Base-by-base conservation (phyloP, 2,797 vertebrate species). In the Aplochiton taeniatus region DNA sequence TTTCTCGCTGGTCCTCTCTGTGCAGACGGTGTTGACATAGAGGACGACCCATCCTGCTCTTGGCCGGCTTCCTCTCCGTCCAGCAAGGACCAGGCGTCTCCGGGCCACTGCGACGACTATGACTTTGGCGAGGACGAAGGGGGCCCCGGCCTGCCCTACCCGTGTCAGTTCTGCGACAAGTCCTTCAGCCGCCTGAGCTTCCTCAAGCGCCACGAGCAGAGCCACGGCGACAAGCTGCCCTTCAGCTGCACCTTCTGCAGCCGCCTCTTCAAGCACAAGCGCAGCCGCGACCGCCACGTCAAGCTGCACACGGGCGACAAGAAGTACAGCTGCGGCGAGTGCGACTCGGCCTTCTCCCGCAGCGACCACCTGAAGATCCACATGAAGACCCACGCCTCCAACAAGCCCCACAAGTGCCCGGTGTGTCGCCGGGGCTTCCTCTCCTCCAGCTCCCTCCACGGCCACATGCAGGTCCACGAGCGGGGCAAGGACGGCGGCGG, bases 281-380 rank as follows among this genome's bases (percentile, higher is more conserved):
- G 98, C 58, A 99, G 98, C 89, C 92, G 98, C 62, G 98, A 99
- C 78, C 92, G 98, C 63, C 98, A 99, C 90, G 95, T 98, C 78
- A 99, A 99, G 83, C 95, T 99, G 18, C 98, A 99, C 74, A 99
- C 98, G 0, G 98, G 98, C 62, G 98, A 99, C 85, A 98, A 98
- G 89, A 98, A 98, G 86, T 99, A 99, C 83, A 96, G 98, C 90
- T 99, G 98, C 78, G 95, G 95, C 1, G 97, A 98, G 73, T 99
- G 98, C 55, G 95, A 99, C 45, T 97, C 98, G 0, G 95, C 97
- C 0, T 99, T 99, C 89, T 99, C 98, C 16, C 94, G 98, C 79
- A 99, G 97, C 0, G 98, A 99, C 86, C 98, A 99, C 84, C 94
- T 99, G 65, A 99, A 98, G 91, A 99, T 99, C 87, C 98, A 99